These are phyloP conservation scores for Alexandromys fortis DNA, from an alignment of 2,113 vertebrate species.

Conservation along the genomic window DNA sequence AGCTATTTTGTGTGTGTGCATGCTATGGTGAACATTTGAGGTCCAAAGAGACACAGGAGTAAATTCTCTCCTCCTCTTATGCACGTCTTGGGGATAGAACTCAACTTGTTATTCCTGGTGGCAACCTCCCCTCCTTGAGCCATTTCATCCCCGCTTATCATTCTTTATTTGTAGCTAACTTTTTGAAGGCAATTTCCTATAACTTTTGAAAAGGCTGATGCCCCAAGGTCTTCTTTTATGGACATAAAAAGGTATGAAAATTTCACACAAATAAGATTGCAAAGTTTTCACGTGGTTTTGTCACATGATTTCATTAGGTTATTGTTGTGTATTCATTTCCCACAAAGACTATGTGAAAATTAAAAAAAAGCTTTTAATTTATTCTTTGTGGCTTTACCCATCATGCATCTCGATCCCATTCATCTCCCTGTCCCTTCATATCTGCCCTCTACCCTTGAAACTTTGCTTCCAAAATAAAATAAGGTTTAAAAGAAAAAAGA, in stretches of 20 bases:
- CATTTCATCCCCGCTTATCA: not conserved
- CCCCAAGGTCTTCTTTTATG: not conserved
- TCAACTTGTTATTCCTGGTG: not conserved
- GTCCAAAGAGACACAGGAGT: not conserved
- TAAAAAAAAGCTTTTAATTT: too few species aligned
- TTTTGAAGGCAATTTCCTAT: constrained; percentile 30
- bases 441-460: too few species aligned
- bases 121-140: too few species aligned
- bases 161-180: constrained; percentile 5
- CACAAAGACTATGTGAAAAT: too few species aligned
- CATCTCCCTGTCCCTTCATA: too few species aligned
- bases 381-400: too few species aligned
- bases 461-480: too few species aligned
- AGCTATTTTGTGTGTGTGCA: not conserved
- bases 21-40: not conserved
- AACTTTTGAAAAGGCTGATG: constrained; percentile 38
- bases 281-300: not conserved
- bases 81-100: not conserved
- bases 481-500: too few species aligned
- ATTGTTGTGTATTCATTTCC: too few species aligned
- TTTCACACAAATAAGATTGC: not conserved
- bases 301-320: not conserved
- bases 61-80: too few species aligned
- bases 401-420: too few species aligned
- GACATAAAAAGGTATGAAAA: constrained; percentile 21